A percentile compares a stretch with the other conserved stretches of the same genome.
Evolutionary conservation across 2,888 invertebrate genomes (phyloP).

Genomic region (Therioaphis trifolii): DNA sequence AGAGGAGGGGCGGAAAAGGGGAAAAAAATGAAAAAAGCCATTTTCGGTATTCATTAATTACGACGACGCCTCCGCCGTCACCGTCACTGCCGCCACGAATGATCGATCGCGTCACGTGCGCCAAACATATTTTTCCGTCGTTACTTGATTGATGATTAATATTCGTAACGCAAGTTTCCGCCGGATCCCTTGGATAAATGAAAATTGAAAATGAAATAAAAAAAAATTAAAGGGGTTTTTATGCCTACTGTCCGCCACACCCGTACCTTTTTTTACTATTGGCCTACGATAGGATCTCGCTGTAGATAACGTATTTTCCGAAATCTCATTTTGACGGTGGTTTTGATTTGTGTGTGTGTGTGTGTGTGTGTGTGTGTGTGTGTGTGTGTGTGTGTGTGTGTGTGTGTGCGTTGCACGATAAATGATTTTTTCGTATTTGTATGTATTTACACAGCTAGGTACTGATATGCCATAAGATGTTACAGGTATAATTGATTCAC

Average conservation of each 20-base stretch:
- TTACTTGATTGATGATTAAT: slow-evolving; percentile 54
- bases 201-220: slow-evolving; percentile 40
- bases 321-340: no score
- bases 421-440: no score
- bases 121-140: slow-evolving; percentile 45
- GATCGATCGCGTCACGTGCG: slow-evolving; percentile 55
- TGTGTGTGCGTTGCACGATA: no score
- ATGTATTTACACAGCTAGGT: no score
- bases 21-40: slow-evolving; percentile 4
- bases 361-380: no score
- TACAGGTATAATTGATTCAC: no score
- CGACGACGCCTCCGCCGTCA: slow-evolving; percentile 35
- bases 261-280: background rate
- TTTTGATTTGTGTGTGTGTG: no score
- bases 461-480: no score
- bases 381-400: no score
- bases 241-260: background rate
- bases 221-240: slow-evolving; percentile 16
- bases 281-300: background rate
- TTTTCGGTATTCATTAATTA: slow-evolving; percentile 58
- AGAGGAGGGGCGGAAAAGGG: background rate
- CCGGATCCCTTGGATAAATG: slow-evolving; percentile 25
- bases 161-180: slow-evolving; percentile 50
- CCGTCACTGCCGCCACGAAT: slow-evolving; percentile 25
- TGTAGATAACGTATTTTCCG: background rate